Evolutionary conservation across 2,113 vertebrate genomes (phyloP), one percentile per base, ranked within the genome.

Genomic region (Prochilodus magdalenae): DNA sequence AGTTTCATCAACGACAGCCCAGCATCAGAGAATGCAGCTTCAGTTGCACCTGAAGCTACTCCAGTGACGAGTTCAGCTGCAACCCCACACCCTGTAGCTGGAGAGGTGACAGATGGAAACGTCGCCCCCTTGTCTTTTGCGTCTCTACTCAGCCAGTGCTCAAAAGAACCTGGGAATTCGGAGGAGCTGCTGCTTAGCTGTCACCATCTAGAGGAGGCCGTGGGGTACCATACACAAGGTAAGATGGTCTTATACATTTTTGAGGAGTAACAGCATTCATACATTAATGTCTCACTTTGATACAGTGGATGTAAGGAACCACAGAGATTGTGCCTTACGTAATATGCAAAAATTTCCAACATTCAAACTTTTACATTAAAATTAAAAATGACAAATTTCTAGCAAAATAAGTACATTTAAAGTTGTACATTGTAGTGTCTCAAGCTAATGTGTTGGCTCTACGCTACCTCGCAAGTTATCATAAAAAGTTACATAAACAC

Each of bases 1-100:
- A 95, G 95, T 78, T 96, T 96, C 83, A 96, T 96, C 86, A 95
- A 92, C 0, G 94, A 95, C n/a, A 85, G 84, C 0, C 85, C 90
- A 0, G 53, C 55, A 5, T 24, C 75, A 72, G 83, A 87, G 26
- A 70, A 47, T 15, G 26, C 16, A 1, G 44, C 27, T 51, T 12
- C 27, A 12, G 47, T 3, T 22, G 66, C 15, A 8, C 33, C 24
- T n/a, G 73, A 75, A 30, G 29, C 36, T 18, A n/a, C 6, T 8
- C 15, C 62, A 30, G 49, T 26, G 18, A 33, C 1, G 51, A 74
- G 51, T 67, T 40, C 73, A 0, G 18, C 8, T 65, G 62, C 36
- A 29, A 47, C 62, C 0, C 24, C 59, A 5, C 72, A 83, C 82
- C 27, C 80, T 57, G 22, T 84, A 77, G 57, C 69, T 77, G 13